Percentiles rank a stretch among this genome's conserved stretches.
phyloP scores from a whole-genome alignment of 2,113 vertebrate species.

The Antechinus stuartii region DNA sequence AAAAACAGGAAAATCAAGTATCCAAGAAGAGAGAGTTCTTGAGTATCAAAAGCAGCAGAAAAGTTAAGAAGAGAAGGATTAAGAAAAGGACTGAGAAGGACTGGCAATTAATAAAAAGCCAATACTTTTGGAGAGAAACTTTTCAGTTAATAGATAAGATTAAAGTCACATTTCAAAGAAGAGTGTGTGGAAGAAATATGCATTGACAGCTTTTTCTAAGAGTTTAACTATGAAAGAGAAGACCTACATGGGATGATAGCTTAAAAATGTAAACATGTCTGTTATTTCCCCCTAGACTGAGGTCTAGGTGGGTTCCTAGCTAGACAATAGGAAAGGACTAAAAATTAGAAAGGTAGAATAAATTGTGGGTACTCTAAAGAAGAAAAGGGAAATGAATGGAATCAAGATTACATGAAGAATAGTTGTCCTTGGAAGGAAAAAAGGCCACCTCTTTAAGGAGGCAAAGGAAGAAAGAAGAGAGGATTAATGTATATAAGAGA shows the following conservation, averaged over 20 bases:
- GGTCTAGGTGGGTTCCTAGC: background rate
- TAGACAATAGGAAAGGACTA: background rate
- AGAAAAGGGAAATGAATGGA: background rate
- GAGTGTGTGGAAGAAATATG: background rate
- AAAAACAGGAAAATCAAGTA: background rate
- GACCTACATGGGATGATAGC: background rate
- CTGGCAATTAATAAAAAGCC: background rate
- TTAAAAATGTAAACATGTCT: background rate
- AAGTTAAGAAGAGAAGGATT: background rate
- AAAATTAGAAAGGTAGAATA: background rate
- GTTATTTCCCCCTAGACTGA: background rate
- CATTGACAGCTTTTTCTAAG: background rate
- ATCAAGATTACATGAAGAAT: background rate
- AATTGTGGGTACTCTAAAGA: background rate
- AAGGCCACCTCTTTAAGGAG: background rate
- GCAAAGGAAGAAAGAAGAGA: background rate
- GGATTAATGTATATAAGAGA: background rate
- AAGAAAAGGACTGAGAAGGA: background rate
- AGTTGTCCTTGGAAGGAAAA: background rate
- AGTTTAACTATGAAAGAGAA: background rate
- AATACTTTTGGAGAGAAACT: background rate
- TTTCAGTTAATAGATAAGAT: background rate
- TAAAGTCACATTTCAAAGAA: background rate
- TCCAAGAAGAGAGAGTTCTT: background rate
- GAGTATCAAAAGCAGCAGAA: background rate